Evolutionary conservation across 2,888 invertebrate genomes (phyloP).

Genomic region (Himalopsyche kuldschensis): DNA sequence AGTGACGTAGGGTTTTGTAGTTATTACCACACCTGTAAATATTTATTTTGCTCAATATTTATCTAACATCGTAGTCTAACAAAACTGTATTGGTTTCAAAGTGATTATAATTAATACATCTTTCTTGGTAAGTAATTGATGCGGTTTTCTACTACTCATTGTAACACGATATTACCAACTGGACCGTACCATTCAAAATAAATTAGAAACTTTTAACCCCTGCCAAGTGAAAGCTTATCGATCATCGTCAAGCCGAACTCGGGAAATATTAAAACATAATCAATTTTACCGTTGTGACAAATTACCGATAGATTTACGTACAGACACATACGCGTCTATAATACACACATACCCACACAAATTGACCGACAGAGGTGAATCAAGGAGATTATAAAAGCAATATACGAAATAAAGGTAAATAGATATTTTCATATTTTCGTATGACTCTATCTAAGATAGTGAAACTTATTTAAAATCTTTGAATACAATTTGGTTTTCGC

Average conservation of each 20-base stretch:
- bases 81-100: too few species aligned
- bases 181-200: neutral
- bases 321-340: neutral
- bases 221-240: neutral
- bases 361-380: neutral
- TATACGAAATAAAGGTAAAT: neutral
- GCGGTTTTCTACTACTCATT: neutral
- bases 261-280: neutral
- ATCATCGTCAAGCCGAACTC: conserved; percentile 4
- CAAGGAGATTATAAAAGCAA: neutral
- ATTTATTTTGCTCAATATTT: too few species aligned
- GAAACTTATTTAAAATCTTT: too few species aligned
- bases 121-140: neutral
- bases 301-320: conserved; percentile 3
- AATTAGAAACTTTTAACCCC: neutral
- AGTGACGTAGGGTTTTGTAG: too few species aligned
- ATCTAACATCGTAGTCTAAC: too few species aligned
- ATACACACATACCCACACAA: neutral
- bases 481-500: too few species aligned
- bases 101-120: neutral
- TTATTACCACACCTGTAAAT: too few species aligned
- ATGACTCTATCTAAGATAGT: too few species aligned
- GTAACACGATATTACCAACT: neutral
- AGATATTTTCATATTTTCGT: too few species aligned
- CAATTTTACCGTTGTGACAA: conserved; percentile 5